Percentiles rank a stretch among this genome's conserved stretches.
These are phyloP conservation scores for Salminus brasiliensis DNA, from an alignment of 2,113 vertebrate species.

Conservation along the genomic window DNA sequence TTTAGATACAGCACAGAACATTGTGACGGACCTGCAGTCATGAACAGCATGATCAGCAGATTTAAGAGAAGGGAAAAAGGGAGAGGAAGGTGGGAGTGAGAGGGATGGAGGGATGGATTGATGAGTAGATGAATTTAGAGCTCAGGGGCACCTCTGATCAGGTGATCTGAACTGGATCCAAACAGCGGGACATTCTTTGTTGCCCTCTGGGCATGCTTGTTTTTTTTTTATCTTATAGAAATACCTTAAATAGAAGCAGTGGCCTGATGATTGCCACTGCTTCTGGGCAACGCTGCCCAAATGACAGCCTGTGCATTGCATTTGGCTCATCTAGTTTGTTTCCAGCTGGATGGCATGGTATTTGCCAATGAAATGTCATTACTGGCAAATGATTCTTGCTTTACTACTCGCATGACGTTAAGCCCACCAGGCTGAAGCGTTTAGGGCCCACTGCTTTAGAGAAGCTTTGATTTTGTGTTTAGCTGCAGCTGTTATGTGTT, in stretches of 20 bases:
- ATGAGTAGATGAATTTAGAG: not conserved
- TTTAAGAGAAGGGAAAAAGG: not conserved
- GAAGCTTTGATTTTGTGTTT: not conserved
- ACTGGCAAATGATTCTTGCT: not conserved
- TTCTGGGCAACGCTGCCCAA: not conserved
- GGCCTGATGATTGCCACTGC: not conserved
- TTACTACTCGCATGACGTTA: not conserved
- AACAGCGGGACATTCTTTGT: not conserved
- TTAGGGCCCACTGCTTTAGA: not conserved
- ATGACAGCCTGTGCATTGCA: not conserved
- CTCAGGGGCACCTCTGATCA: conserved; percentile 12
- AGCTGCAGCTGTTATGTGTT: not conserved
- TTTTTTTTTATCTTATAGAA: not conserved
- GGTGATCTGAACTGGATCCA: conserved; percentile 17
- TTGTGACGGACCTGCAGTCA: conserved; percentile 7
- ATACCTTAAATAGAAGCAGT: not conserved
- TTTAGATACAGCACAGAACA: not conserved
- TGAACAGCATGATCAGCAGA: conserved; percentile 15
- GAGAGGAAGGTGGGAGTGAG: not conserved
- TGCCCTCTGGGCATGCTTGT: not conserved
- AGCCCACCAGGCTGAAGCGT: not conserved
- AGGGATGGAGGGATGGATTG: conserved; percentile 10
- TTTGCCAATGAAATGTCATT: not conserved
- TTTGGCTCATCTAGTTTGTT: not conserved
- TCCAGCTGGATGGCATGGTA: not conserved